These are phyloP conservation scores for Acanthosoma haemorrhoidale DNA, from an alignment of 2,888 invertebrate genomes.

Conservation along the genomic window DNA sequence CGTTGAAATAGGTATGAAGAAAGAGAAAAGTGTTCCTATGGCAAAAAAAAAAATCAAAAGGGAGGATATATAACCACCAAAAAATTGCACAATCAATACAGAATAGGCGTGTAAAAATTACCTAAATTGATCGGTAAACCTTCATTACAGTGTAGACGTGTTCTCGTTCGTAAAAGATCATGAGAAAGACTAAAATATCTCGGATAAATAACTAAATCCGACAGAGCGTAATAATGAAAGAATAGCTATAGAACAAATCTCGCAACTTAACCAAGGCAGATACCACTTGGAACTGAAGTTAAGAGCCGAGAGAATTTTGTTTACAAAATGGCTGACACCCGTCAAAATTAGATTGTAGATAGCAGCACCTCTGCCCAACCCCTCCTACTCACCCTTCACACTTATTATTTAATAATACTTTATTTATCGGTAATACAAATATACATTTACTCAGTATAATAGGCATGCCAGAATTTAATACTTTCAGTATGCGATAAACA, in stretches of 20 bases:
- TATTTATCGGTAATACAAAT: too few species aligned
- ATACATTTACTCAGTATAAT: too few species aligned
- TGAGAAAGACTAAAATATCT: neutral
- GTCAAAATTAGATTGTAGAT: slow-evolving; percentile 30
- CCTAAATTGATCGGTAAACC: slow-evolving; percentile 21
- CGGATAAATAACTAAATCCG: neutral
- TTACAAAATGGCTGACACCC: slow-evolving; percentile 29
- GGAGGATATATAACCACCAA: neutral
- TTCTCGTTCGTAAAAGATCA: neutral
- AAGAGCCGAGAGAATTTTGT: slow-evolving; percentile 18
- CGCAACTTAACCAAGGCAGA: neutral
- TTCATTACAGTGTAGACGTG: neutral
- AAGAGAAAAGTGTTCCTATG: neutral
- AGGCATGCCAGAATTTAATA: too few species aligned
- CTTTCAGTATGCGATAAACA: too few species aligned
- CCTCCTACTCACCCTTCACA: too few species aligned
- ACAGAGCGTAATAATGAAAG: neutral
- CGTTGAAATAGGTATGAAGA: neutral
- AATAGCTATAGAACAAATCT: neutral
- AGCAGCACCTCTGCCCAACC: slow-evolving; percentile 13
- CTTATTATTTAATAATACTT: too few species aligned
- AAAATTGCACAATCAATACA: slow-evolving; percentile 28
- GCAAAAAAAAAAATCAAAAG: too few species aligned
- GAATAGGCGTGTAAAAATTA: slow-evolving; percentile 7
- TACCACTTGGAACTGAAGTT: slow-evolving; percentile 14